A percentile compares a stretch with the other conserved stretches of the same genome.
phyloP scores from a whole-genome alignment of 1,140 invertebrate genomes.

The Papilio polyxenes region DNA sequence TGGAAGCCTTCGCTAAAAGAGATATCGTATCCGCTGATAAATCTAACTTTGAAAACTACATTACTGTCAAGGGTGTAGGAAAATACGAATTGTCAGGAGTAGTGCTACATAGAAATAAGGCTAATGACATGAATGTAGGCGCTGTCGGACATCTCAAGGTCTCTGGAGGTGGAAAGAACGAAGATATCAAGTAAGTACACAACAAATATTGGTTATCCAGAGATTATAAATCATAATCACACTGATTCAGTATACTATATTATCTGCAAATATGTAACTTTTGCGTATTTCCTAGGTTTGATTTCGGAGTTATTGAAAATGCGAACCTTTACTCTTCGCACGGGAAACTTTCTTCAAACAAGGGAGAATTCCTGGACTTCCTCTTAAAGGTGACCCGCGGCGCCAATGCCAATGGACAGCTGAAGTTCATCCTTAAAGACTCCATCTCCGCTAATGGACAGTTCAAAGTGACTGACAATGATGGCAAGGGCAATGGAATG shows the following conservation, averaged over 20 bases:
- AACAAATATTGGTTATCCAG: not conserved
- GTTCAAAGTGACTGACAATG: constrained; percentile 79
- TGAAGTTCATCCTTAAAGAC: constrained; percentile 81
- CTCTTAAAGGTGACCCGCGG: constrained; percentile 74
- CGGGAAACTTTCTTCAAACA: constrained; percentile 76
- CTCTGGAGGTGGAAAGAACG: constrained; percentile 69
- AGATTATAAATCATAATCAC: not conserved
- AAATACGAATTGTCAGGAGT: constrained; percentile 84
- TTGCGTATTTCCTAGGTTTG: constrained; percentile 71
- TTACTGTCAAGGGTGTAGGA: constrained; percentile 83
- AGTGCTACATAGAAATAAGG: constrained; percentile 78
- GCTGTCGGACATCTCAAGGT: constrained; percentile 73
- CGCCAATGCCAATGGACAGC: constrained; percentile 73
- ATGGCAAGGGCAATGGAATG: constrained; percentile 82
- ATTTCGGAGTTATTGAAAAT: constrained; percentile 78
- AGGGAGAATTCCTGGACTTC: constrained; percentile 81
- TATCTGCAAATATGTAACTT: constrained; percentile 39
- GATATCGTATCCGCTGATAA: constrained; percentile 81
- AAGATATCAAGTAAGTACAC: constrained; percentile 80
- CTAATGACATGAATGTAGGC: constrained; percentile 81
- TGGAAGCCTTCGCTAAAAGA: constrained; percentile 81
- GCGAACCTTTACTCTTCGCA: constrained; percentile 79
- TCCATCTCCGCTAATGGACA: constrained; percentile 80
- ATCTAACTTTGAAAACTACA: constrained; percentile 82
- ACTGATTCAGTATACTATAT: not conserved